Conservation (phyloP, 2,888 invertebrate species). For the Lysandra coridon region DNA sequence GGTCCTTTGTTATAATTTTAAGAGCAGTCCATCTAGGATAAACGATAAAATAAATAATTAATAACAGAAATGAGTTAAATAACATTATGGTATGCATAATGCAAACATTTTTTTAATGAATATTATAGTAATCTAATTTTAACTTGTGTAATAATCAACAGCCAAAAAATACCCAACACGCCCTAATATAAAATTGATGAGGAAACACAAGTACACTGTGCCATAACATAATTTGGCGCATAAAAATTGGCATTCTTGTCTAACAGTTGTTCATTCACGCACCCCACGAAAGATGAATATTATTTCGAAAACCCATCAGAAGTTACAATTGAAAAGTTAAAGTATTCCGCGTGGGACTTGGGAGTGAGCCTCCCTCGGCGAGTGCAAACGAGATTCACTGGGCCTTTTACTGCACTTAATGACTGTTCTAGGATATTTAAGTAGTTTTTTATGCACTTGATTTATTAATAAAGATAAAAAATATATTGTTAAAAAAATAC, state of each 20-base stretch:
- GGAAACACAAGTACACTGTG: constrained; percentile 41
- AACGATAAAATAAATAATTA: no score
- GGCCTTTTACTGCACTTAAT: constrained; percentile 50
- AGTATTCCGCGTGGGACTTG: constrained; percentile 75
- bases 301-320: constrained; percentile 81
- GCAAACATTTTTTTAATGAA: no score
- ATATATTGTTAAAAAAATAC: no score
- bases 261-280: constrained; percentile 69
- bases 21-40: no score
- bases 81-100: no score
- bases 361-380: constrained; percentile 69
- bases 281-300: constrained; percentile 76
- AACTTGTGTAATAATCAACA: background rate
- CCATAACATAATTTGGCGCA: constrained; percentile 75
- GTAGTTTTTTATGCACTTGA: background rate
- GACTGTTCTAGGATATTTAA: constrained; percentile 40
- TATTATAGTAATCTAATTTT: background rate
- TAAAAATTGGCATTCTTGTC: constrained; percentile 78
- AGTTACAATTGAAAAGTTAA: constrained; percentile 81
- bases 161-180: background rate
- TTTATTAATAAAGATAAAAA: background rate
- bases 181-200: constrained; percentile 24
- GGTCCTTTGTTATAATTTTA: no score
- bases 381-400: constrained; percentile 74
- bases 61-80: no score